Evolutionary conservation across 2,113 vertebrate genomes (phyloP), one percentile per base, ranked within the genome.

Genomic region (Phylloscopus whistleri): DNA sequence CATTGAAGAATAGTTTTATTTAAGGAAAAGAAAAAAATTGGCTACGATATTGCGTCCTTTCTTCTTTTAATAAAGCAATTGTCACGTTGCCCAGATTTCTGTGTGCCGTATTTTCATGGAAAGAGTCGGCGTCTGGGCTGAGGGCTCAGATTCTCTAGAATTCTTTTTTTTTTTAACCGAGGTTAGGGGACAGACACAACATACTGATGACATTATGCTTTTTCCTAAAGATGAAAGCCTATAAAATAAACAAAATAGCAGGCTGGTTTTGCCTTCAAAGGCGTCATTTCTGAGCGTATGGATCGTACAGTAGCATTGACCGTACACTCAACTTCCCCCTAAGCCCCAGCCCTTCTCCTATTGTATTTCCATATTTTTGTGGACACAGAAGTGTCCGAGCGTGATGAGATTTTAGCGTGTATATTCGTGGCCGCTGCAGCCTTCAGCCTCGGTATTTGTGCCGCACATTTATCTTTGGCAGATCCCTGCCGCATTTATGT

Each of bases 41-140:
- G 48, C 66, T 76, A 43, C 13, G 17, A 62, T 84, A 74, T 49
- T 9, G 48, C 56, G 53, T 35, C 73, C 70, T 91, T 77, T 89
- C 63, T 89, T 85, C 87, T 75, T 93, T 88, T 92, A 90, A 90
- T 87, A 92, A 80, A 20, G 52, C 16, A 53, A 63, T 66, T 91
- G 92, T 93, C 91, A 87, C 22, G 18, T 58, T 87, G 68, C 76
- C 89, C 78, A 67, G 82, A 73, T 80, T 82, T 91, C 81, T 58
- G 23, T 46, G 35, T 56, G 67, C 86, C 84, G 52, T 62, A 85
- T 60, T 93, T 94, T 87, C 84, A 77, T 75, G 83, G 83, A 89
- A 92, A 79, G 73, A 93, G 73, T 56, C 52, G 39, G 82, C 10
- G 24, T 48, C 91, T 95, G 72, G 75, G 55, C 60, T 84, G 76